phyloP scores from a whole-genome alignment of 2,113 vertebrate genomes.

The Cepphus grylle region DNA sequence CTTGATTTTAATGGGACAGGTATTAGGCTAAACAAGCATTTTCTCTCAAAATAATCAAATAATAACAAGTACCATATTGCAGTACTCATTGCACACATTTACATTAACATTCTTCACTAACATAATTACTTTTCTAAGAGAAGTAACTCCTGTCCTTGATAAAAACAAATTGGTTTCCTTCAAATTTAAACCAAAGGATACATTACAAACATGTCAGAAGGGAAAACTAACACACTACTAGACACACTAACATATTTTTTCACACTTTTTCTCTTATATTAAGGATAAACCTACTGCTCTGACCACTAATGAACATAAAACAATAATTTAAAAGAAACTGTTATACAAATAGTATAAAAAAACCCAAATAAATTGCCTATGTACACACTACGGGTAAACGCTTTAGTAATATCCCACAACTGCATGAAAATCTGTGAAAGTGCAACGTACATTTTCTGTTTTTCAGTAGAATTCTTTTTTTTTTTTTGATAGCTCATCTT shows the following conservation, averaged over 20 bases:
- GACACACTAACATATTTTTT: neutral
- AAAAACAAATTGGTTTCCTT: neutral
- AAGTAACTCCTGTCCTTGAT: neutral
- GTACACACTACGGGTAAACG: neutral
- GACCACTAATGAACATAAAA: neutral
- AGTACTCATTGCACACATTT: neutral
- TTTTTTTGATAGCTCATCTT: neutral
- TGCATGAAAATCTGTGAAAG: neutral
- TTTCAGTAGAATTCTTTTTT: neutral
- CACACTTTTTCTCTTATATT: neutral
- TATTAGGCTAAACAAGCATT: neutral
- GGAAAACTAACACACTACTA: neutral
- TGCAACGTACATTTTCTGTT: neutral
- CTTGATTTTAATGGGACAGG: neutral
- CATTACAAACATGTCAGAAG: neutral
- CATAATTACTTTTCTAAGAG: neutral
- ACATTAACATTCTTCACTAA: neutral
- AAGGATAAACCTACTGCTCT: neutral
- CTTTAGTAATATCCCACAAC: neutral
- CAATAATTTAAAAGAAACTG: neutral
- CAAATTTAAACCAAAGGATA: neutral
- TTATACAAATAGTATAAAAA: neutral
- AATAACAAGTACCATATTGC: neutral
- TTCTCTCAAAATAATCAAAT: neutral
- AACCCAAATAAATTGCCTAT: neutral